These are phyloP conservation scores for Vulpes lagopus DNA, from an alignment of 2,113 vertebrate genomes.

Conservation along the genomic window DNA sequence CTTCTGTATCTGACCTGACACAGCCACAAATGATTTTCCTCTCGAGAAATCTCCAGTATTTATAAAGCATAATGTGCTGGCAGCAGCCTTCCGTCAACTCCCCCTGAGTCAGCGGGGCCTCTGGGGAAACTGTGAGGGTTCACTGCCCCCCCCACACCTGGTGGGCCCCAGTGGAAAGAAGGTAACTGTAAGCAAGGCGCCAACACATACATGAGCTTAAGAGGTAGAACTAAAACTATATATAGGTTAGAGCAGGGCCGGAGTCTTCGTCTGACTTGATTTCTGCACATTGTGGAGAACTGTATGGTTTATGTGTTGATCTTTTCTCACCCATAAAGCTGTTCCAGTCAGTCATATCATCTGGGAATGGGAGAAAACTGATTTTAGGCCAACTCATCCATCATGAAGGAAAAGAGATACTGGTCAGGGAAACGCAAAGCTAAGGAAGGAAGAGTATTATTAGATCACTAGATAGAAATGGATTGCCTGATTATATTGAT, in stretches of 20 bases:
- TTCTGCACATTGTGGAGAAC: background rate
- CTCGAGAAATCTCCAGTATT: background rate
- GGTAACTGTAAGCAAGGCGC: background rate
- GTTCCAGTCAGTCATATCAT: background rate
- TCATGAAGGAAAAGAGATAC: background rate
- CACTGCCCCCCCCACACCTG: background rate
- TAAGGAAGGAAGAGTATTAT: background rate
- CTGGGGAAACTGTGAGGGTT: background rate
- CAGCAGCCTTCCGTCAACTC: background rate
- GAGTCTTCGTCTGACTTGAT: background rate
- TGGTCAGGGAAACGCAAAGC: conserved; percentile 1
- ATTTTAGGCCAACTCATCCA: background rate
- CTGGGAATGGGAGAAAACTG: background rate
- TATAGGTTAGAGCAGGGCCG: background rate
- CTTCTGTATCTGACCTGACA: conserved; percentile 20
- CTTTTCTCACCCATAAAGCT: background rate
- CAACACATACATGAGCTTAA: background rate
- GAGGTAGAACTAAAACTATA: background rate
- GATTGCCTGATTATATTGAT: background rate
- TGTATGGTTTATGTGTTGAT: background rate
- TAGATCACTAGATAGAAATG: conserved; percentile 14
- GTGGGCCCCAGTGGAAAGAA: background rate
- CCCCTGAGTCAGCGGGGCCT: background rate
- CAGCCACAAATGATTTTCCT: conserved; percentile 10
- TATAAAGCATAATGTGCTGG: background rate